Evolutionary conservation across 1,140 invertebrate species (phyloP), one percentile per base, ranked within the genome.

Genomic region (Drosophila burlai): DNA sequence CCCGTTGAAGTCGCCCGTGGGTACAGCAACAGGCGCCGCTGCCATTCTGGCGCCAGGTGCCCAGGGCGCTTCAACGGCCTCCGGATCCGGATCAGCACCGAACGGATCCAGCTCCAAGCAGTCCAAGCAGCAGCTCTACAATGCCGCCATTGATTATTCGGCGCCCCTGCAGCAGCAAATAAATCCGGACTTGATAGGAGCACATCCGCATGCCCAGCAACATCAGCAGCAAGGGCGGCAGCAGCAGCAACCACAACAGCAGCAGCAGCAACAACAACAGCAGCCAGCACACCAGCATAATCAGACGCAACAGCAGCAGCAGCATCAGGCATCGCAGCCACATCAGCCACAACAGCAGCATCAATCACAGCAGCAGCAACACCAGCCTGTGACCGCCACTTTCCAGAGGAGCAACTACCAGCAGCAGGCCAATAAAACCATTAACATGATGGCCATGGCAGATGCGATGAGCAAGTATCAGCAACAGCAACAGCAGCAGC

Each of bases 1-100:
- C 94, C 94, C 95, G 94, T 94, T 95, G 93, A 95, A 92, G 87
- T 81, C 91, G 46, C 79, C 85, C 76, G 63, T 80, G 63, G 71
- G 74, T 34, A 52, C 50, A 58, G 46, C 72, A 40, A 58, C 68
- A 73, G 67, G 54, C 69, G 67, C 69, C 68, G 42, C 55, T 36
- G 43, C 47, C 65, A 57, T 55, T 43, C 75, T 66, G 69, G 60
- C 65, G 69, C 54, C 77, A 72, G 50, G 52, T 77, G 76, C 67
- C 71, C 69, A 71, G 38, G 75, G 68, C 64, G 66, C 83, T 80
- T 57, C 83, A 85, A 86, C 83, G 82, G 76, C 77, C 75, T 69
- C 77, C 59, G 18, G 18, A 43, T 40, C 54, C 36, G 42, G 40
- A 21, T 31, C 21, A 57, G 3, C 54, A 57, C 7, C 54, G 21